Evolutionary conservation across 2,888 invertebrate genomes (phyloP), one percentile per base, ranked within the genome.

Genomic region (Chaetogeoica ovagalla): DNA sequence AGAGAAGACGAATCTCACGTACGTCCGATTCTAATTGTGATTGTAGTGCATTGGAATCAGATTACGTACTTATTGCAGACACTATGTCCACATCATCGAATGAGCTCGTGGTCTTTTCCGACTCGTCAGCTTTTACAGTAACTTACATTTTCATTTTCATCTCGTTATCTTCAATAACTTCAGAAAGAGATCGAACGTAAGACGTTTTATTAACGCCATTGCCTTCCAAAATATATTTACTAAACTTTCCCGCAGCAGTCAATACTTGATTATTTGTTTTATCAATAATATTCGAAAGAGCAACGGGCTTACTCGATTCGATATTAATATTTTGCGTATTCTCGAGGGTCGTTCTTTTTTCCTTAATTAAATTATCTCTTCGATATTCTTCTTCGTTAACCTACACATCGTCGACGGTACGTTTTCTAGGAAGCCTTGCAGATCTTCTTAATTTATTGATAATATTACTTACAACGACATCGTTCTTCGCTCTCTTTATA

Each of bases 391-490:
- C 17, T 66, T 48, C 9, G 5, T 21, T 17, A 74, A 21, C n/a
- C 0, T 8, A 21, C 9, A 23, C n/a, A 6, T 63, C 52, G 52
- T 37, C 4, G 48, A 55, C 17, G 3, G 17, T 15, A 74, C 30
- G 52, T 63, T 74, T 74, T 74, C 11, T n/a, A 17, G 21, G 21
- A n/a, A 63, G n/a, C 55, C 48, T 48, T 15, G 19, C 15, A n/a
- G 48, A 62, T 48, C n/a, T n/a, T n/a, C n/a, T n/a, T n/a, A n/a
- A n/a, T n/a, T n/a, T n/a, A n/a, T n/a, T n/a, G n/a, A n/a, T n/a
- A 13, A 13, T 30, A 30, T 9, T 48, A 48, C 48, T 62, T 48
- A 30, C 30, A 19, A 0, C 11, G 23, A 15, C 48, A 39, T 39
- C 39, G 7, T 39, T 39, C 39, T 65, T 21, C 5, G 11, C 39